phyloP scores from a whole-genome alignment of 2,113 vertebrate genomes.

The Acrocephalus kingi region DNA sequence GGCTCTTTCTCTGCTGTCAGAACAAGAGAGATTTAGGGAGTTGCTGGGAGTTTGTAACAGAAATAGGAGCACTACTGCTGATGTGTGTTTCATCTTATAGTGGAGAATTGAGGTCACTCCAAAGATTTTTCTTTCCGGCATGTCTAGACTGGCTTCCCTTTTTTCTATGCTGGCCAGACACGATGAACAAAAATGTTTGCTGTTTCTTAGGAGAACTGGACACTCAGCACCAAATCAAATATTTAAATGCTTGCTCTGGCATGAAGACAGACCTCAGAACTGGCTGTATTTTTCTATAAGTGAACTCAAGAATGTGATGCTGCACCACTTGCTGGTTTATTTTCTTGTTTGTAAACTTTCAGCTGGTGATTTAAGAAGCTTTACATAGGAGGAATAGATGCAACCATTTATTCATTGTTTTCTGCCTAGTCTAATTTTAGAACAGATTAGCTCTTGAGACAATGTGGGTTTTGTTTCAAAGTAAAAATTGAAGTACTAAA shows the following conservation, averaged over 20 bases:
- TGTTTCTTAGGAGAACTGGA: conserved; percentile 38
- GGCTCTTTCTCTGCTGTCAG: background rate
- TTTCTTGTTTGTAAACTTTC: background rate
- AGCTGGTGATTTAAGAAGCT: background rate
- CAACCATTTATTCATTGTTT: background rate
- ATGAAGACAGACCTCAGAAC: background rate
- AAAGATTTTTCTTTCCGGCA: conserved; percentile 23
- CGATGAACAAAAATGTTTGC: background rate
- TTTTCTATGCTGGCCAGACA: conserved; percentile 50
- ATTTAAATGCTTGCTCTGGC: conserved; percentile 49
- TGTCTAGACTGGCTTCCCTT: conserved; percentile 64
- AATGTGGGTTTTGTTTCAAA: conserved; percentile 17
- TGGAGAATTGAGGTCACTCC: conserved; percentile 21
- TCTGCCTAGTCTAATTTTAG: background rate
- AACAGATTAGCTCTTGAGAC: background rate
- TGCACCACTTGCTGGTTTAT: background rate
- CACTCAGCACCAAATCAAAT: conserved; percentile 45
- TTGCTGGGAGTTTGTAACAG: background rate
- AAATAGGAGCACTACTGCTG: background rate
- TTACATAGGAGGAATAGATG: background rate
- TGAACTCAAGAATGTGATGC: background rate
- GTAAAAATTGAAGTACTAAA: background rate
- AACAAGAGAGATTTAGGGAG: background rate
- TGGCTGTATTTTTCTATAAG: conserved; percentile 6
- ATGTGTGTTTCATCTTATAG: conserved; percentile 2